Percentiles rank a stretch among this genome's conserved stretches.
These are phyloP conservation scores for Phaethon lepturus DNA, from an alignment of 2,113 vertebrate species.

Conservation along the genomic window DNA sequence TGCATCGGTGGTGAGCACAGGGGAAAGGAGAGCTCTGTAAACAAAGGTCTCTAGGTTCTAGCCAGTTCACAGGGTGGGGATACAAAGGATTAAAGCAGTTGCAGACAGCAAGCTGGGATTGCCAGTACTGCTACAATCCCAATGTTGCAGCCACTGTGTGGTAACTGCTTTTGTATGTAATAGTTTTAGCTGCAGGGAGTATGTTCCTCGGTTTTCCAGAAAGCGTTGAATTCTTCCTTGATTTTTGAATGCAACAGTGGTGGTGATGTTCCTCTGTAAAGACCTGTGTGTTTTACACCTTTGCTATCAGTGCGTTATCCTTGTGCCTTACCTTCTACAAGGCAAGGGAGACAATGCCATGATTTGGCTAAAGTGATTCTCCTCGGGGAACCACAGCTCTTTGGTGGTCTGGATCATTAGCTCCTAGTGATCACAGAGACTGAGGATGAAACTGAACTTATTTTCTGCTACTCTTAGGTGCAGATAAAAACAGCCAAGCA, in stretches of 20 bases:
- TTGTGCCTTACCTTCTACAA: background rate
- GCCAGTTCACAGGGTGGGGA: background rate
- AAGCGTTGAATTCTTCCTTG: background rate
- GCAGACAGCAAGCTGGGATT: background rate
- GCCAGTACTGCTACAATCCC: background rate
- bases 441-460: background rate
- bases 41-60: background rate
- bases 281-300: rapidly evolving
- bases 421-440: background rate
- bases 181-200: background rate
- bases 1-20: rapidly evolving
- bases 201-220: background rate
- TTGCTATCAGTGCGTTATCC: background rate
- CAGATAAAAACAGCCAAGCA: slow-evolving; percentile 87
- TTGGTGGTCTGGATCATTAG: background rate
- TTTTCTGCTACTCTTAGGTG: slow-evolving; percentile 70
- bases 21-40: background rate
- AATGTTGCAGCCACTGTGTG: background rate
- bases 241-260: background rate
- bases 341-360: background rate
- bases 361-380: background rate
- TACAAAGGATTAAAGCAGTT: background rate
- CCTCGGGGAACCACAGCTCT: rapidly evolving
- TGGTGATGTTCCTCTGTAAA: background rate
- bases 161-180: background rate